Evolutionary conservation across 1,140 invertebrate species (phyloP).

Genomic region (Nasonia vitripennis): DNA sequence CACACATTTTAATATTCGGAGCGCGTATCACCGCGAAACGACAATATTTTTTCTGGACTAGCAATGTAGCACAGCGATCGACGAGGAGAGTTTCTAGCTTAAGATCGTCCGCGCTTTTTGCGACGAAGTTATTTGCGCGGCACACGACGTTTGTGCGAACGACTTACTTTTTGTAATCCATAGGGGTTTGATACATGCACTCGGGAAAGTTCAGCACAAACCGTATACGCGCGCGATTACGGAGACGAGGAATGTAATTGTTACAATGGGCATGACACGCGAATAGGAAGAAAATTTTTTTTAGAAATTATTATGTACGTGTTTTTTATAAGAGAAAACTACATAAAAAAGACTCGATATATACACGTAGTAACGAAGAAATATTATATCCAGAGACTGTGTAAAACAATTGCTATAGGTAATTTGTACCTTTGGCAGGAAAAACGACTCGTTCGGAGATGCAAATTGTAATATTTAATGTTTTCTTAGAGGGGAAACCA

Average conservation of each 20-base stretch:
- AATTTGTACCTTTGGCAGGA: slow-evolving; percentile 15
- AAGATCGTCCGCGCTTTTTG: slow-evolving; percentile 14
- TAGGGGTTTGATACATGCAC: background rate
- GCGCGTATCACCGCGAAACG: background rate
- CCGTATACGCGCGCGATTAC: background rate
- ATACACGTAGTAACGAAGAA: background rate
- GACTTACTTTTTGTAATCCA: background rate
- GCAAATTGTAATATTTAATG: slow-evolving; percentile 36
- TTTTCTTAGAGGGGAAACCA: background rate
- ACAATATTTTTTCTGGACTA: slow-evolving; percentile 29
- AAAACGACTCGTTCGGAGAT: background rate
- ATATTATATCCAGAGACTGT: slow-evolving; percentile 33
- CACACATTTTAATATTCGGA: slow-evolving; percentile 45
- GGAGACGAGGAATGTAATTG: slow-evolving; percentile 7
- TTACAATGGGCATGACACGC: slow-evolving; percentile 17
- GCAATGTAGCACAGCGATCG: background rate
- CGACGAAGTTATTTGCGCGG: background rate
- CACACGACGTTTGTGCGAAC: background rate
- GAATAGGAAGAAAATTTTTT: background rate
- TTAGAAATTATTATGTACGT: background rate
- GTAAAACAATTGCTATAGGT: background rate
- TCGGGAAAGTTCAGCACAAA: background rate
- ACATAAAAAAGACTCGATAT: slow-evolving; percentile 28
- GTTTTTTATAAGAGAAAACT: background rate
- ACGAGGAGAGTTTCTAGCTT: slow-evolving; percentile 17